Evolutionary conservation across 2,888 invertebrate genomes (phyloP), one percentile per base, ranked within the genome.

Genomic region (Macropis europaea): DNA sequence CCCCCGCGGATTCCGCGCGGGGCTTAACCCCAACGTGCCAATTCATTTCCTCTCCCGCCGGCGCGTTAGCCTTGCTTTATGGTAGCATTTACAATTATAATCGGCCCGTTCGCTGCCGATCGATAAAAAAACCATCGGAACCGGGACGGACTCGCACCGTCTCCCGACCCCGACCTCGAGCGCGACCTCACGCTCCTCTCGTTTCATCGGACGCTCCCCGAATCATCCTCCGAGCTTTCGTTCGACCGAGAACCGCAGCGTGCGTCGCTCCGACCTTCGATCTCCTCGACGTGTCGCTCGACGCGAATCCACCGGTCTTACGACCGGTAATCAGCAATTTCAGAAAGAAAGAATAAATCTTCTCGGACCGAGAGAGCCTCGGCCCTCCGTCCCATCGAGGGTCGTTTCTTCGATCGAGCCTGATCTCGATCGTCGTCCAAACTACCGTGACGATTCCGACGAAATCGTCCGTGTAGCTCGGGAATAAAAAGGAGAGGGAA

Each of bases 11-110:
- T 82, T 81, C 75, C 70, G 76, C 81, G 70, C 76, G 64, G 74
- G 70, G 84, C 82, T 77, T 71, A 79, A 77, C 78, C 81, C 76
- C 73, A 76, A 79, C 81, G 77, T 82, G 82, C 82, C 84, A 79
- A 83, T 85, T 84, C 84, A 82, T 83, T 83, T 77, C 76, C 73
- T 59, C 84, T 76, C 75, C 73, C 57, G 66, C 70, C 62, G 74
- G 76, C 76, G 76, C 76, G 73, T 80, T 77, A 68, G 81, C 73
- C 75, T 79, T 84, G 81, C 77, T 86, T 87, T 87, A 87, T 86
- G 83, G 84, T 86, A 86, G 85, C 86, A 85, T 88, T 88, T 86
- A 87, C 87, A 86, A 88, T 87, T 86, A 86, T 86, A 87, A 86
- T 86, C 86, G 84, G 73, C 80, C 76, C 75, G 64, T 77, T 64